Evolutionary conservation across 2,888 invertebrate genomes (phyloP), one percentile per base, ranked within the genome.

Genomic region (Lathronympha strigana): DNA sequence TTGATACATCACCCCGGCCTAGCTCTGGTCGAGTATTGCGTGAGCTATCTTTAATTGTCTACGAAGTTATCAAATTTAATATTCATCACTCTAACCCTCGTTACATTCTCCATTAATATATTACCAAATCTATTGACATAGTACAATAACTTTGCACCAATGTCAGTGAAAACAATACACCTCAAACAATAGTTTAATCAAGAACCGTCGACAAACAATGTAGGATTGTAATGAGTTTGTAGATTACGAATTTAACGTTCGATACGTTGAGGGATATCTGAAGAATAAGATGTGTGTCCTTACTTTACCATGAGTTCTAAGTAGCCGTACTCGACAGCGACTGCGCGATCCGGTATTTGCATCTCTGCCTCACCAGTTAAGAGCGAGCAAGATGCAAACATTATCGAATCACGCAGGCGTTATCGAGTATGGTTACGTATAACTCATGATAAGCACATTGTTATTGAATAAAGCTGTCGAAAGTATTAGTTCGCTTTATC

Each of bases 71-170:
- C 43, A 45, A 45, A n/a, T n/a, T n/a, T n/a, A n/a, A 45, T 2
- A 45, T 45, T 45, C 19, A 45, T 45, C 43, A 11, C 11, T 45
- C 21, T 21, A 45, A 45, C 21, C 43, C 43, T 45, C 21, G 43
- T 21, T 21, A 15, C 38, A 15, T 38, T 21, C 43, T 13, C 43
- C 0, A 21, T 45, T 21, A 19, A 45, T 45, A 43, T 40, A 43
- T 19, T 19, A 45, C 21, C 11, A 21, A 45, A 21, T 21, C 21
- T 45, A 45, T 45, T 45, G 43, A 45, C 43, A 45, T 13, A 45
- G 21, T 13, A 45, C 21, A 45, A 45, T 45, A 45, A 4, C 19
- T 21, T 45, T 1, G 19, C 17, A 38, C 36, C n/a, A 40, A 17
- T 40, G 40, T 19, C 17, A 40, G n/a, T 38, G 11, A 9, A 40